Evolutionary conservation across 2,888 invertebrate genomes (phyloP), one percentile per base, ranked within the genome.

Genomic region (Drosophila nigricruria): DNA sequence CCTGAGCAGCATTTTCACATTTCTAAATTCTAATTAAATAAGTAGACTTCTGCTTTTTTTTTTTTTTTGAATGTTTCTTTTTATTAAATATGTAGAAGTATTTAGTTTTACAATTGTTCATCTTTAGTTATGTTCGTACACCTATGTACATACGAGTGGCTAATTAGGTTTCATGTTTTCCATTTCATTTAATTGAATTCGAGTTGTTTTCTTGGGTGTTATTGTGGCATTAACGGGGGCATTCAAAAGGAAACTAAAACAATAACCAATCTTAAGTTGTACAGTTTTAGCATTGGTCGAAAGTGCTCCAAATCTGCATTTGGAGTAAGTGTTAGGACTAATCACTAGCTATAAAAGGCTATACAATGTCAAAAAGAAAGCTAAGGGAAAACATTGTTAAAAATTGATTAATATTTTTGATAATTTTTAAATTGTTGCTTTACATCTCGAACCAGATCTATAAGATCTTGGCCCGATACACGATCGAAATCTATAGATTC

Each of bases 21-120:
- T n/a, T n/a, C n/a, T n/a, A n/a, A n/a, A n/a, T n/a, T n/a, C n/a
- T n/a, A n/a, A n/a, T n/a, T n/a, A n/a, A n/a, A 18, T 18, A 40
- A 6, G 12, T 20, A 42, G 12, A 4, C 20, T 5, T 30, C 10
- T 10, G 10, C 30, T 30, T 30, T 9, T 30, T 30, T 30, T 25
- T 25, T 25, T 16, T 38, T 54, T 86, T 82, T 83, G 69, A 81
- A 74, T 79, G 58, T 74, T 89, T 87, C 71, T 83, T 89, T 82
- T 85, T 85, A 85, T 89, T 85, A 83, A 85, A 87, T 84, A 84
- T 85, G 84, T 85, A 87, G 89, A 85, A 85, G 87, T 89, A 84
- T 87, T 83, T 83, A 87, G 84, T 85, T 79, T 80, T 85, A 85
- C 84, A 85, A 89, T 87, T 89, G 81, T 84, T 79, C 78, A 67